Evolutionary conservation across 2,888 invertebrate genomes (phyloP).

Genomic region (Macrophya annulata): DNA sequence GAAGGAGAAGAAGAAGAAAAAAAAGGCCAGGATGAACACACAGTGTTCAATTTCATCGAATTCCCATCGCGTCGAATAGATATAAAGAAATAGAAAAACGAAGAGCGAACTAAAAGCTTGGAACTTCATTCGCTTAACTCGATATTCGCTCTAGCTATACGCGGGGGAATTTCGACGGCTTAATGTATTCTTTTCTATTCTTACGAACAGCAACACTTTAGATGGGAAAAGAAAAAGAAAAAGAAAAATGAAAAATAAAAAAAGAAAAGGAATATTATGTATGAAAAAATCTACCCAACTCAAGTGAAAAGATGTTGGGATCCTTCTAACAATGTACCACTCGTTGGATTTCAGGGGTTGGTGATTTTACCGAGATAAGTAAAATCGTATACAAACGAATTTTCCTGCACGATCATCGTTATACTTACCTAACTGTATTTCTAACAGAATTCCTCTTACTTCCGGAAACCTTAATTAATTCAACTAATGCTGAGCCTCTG

Average conservation of each 20-base stretch:
- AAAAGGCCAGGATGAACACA: not conserved
- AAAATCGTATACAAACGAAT: not conserved
- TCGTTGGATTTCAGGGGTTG: not conserved
- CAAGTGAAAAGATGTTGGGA: constrained; percentile 1
- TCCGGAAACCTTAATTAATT: not conserved
- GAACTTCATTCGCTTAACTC: constrained; percentile 33
- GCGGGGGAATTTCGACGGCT: constrained; percentile 11
- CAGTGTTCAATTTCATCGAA: constrained; percentile 21
- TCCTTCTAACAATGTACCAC: constrained; percentile 5
- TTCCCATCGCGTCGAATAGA: not conserved
- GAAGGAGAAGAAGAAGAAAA: not conserved
- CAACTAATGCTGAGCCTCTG: not conserved
- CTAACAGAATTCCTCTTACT: not conserved
- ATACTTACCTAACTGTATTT: not conserved
- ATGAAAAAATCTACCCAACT: not conserved
- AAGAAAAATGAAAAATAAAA: no score
- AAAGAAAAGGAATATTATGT: no score
- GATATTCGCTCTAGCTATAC: not conserved
- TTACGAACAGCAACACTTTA: constrained; percentile 16
- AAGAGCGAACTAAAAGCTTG: not conserved
- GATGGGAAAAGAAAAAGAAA: not conserved
- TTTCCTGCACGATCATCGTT: not conserved
- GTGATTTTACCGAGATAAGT: not conserved
- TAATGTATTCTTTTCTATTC: constrained; percentile 51
- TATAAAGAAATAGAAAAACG: constrained; percentile 9